A percentile compares a stretch with the other conserved stretches of the same genome.
Evolutionary conservation across 2,888 invertebrate genomes (phyloP).

Genomic region (Exephanes ischioxanthus): DNA sequence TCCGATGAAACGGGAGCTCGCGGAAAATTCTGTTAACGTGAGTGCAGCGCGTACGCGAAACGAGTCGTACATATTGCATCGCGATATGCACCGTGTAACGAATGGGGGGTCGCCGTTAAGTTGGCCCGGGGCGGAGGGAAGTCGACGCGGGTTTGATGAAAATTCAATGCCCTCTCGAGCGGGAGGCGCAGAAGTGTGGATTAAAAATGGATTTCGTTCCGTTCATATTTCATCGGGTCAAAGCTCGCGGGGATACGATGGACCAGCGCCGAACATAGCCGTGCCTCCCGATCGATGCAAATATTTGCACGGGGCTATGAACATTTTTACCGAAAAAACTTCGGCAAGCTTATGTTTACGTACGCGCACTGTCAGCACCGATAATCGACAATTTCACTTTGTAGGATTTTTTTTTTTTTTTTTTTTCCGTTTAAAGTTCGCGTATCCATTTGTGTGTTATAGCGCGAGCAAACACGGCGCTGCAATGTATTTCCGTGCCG

Average conservation of each 20-base stretch:
- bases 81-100: background rate
- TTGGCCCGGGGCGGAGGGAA: conserved; percentile 1
- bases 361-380: background rate
- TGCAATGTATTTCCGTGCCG: conserved; percentile 56
- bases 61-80: background rate
- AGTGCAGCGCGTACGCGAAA: background rate
- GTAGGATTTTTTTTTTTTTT: conserved; percentile 2
- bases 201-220: conserved; percentile 57
- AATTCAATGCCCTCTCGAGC: conserved; percentile 52
- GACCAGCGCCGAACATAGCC: background rate
- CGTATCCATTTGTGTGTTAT: background rate
- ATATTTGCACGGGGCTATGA: conserved; percentile 42
- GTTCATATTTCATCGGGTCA: conserved; percentile 18
- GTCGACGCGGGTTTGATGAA: conserved; percentile 17
- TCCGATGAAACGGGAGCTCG: background rate
- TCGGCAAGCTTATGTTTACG: background rate
- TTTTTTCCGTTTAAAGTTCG: background rate
- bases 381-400: conserved; percentile 42
- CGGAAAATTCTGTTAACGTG: conserved; percentile 22
- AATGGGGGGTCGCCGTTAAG: conserved; percentile 27
- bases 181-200: conserved; percentile 30
- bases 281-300: conserved; percentile 4
- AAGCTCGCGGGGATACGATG: background rate
- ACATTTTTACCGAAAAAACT: conserved; percentile 4
- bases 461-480: conserved; percentile 52